Evolutionary conservation across 1,140 invertebrate species (phyloP), one percentile per base, ranked within the genome.

Genomic region (Lineus longissimus): DNA sequence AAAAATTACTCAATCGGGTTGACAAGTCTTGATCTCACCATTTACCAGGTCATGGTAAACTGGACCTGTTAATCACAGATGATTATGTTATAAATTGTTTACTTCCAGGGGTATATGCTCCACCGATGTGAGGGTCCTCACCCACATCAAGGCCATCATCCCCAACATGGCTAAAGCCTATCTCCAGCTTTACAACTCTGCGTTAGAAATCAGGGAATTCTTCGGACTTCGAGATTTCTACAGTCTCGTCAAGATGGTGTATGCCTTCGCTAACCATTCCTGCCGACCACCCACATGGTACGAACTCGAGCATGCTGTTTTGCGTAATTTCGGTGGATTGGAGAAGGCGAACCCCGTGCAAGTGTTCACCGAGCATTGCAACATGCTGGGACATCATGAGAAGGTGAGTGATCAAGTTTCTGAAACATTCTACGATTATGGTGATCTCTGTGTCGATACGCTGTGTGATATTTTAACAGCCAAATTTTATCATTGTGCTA

Each of bases 181-280:
- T 58, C 55, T 72, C 27, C 45, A 66, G 22, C 59, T 79, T 17
- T 78, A 70, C 60, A 57, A 64, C 25, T 66, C 70, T 13, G 63
- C 66, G 15, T 17, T 60, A 54, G 65, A 65, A 47, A 66, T 59
- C 51, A 67, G 76, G 57, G 79, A 81, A 65, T 81, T 79, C 61
- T 81, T 77, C 70, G 79, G 79, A 41, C 66, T 81, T 1, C 66
- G 79, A 57, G 79, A 81, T 62, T 81, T 79, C 56, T 81, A 79
- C 66, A 78, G 75, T 64, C 59, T 78, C 29, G 70, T 78, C 41
- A 78, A 78, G 62, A 78, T 77, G 75, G 65, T 78, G 29, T 73
- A 68, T 57, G 58, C 62, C 17, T 73, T 73, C 68, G 69, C 66
- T 23, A 64, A 65, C 2, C 60, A 67, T 30, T 59, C 61, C 7